These are phyloP conservation scores for Polypedilum vanderplanki DNA, from an alignment of 1,140 invertebrate species.

Conservation along the genomic window DNA sequence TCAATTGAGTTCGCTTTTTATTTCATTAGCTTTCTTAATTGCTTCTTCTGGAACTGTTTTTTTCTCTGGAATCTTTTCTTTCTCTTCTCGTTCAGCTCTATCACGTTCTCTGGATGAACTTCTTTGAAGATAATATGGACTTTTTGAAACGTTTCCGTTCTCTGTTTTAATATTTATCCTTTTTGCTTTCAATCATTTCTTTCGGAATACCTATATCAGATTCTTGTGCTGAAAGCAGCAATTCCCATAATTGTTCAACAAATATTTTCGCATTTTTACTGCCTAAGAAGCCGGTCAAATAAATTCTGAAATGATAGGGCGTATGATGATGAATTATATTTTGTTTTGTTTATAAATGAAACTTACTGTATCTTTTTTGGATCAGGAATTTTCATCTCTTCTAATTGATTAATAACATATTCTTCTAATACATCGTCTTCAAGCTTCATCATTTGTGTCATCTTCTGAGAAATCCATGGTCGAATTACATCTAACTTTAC, in stretches of 20 bases:
- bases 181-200: conserved; percentile 88
- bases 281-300: conserved; percentile 97
- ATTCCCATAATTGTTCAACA: conserved; percentile 94
- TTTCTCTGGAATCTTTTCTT: conserved; percentile 30
- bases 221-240: conserved; percentile 91
- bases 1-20: not conserved
- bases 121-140: conserved; percentile 31
- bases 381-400: conserved; percentile 60
- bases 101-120: conserved; percentile 32
- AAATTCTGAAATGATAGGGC: conserved; percentile 98
- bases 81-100: conserved; percentile 37
- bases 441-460: conserved; percentile 90
- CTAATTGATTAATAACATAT: conserved; percentile 98
- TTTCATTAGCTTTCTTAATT: conserved; percentile 17
- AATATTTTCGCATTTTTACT: conserved; percentile 96
- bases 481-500: conserved; percentile 96
- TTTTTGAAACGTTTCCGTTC: conserved; percentile 45
- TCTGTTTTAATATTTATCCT: conserved; percentile 87
- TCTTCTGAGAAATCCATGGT: conserved; percentile 96
- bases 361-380: conserved; percentile 9
- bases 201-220: conserved; percentile 90
- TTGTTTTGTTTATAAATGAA: no score
- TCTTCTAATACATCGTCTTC: conserved; percentile 98
- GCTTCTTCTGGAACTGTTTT: conserved; percentile 1
- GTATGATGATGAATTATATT: conserved; percentile 65